These are phyloP conservation scores for Empidonax alnorum DNA, from an alignment of 2,113 vertebrate species.

Conservation along the genomic window DNA sequence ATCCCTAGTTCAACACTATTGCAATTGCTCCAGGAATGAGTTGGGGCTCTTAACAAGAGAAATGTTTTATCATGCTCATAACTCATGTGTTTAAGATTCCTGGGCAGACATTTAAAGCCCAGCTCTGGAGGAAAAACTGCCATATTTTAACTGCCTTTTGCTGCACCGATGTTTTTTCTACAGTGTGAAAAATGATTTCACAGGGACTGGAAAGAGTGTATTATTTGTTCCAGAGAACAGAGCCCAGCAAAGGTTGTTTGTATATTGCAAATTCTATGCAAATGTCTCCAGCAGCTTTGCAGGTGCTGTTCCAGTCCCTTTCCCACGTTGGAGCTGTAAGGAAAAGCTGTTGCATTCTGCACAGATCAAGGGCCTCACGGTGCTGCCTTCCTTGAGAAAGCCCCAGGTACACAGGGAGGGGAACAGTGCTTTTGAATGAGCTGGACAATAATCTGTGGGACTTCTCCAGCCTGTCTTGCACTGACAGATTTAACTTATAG, in stretches of 20 bases:
- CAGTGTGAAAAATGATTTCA: neutral
- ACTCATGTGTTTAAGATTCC: neutral
- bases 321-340: neutral
- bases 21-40: neutral
- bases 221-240: neutral
- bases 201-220: neutral
- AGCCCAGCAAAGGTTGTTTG: neutral
- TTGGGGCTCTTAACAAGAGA: neutral
- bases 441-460: neutral
- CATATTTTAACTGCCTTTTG: neutral
- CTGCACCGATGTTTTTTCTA: neutral
- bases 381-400: neutral
- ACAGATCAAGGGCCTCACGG: neutral
- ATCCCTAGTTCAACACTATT: neutral
- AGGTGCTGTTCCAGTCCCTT: neutral
- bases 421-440: neutral
- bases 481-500: neutral
- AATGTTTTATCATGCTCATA: neutral
- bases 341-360: neutral
- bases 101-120: constrained; percentile 4
- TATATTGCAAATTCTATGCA: neutral
- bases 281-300: neutral
- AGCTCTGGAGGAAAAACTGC: neutral
- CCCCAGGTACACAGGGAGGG: neutral
- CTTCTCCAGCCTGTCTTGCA: neutral